Evolutionary conservation across 1,140 invertebrate species (phyloP), one percentile per base, ranked within the genome.

Genomic region (Drosophila tsacasi): DNA sequence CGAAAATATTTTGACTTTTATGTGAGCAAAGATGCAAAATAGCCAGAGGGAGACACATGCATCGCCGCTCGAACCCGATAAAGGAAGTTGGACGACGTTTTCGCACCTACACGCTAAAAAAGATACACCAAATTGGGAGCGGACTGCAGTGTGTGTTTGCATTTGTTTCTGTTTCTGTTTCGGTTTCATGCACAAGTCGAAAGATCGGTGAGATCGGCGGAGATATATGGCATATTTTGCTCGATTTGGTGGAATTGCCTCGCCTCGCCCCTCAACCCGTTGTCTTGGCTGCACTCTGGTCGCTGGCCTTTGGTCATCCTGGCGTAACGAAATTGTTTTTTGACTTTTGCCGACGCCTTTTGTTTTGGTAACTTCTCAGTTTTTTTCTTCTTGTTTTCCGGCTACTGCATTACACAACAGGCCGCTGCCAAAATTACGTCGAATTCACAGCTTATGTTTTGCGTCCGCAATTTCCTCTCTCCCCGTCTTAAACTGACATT

Each of bases 21-120:
- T 77, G 73, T 77, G 58, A 54, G 61, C 50, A 15, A n/a, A 57
- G 54, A 72, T 80, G 78, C 76, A 79, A 80, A 79, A 79, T 60
- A 57, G 55, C 59, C 54, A 60, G 35, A n/a, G 35, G 13, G 30
- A 21, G 37, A 27, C 27, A 10, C 42, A 61, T 50, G 59, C 44
- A 73, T 12, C 13, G 19, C 23, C 44, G 7, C 32, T 12, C 4
- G 37, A 21, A 39, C 27, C 44, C 57, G 78, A 80, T 80, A 80
- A 80, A 80, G 78, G 78, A 80, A 80, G 78, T 80, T 25, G 76
- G 44, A 59, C 59, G 42, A 63, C 68, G 54, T 80, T 80, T 80
- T 80, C 78, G 67, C 78, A 80, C 78, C 78, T 80, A 80, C 63
- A 80, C 47, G 78, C 78, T 79, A 80, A 80, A 80, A 80, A 79